These are phyloP conservation scores for Amblyraja radiata DNA, from an alignment of 2,797 vertebrate species.

Conservation along the genomic window DNA sequence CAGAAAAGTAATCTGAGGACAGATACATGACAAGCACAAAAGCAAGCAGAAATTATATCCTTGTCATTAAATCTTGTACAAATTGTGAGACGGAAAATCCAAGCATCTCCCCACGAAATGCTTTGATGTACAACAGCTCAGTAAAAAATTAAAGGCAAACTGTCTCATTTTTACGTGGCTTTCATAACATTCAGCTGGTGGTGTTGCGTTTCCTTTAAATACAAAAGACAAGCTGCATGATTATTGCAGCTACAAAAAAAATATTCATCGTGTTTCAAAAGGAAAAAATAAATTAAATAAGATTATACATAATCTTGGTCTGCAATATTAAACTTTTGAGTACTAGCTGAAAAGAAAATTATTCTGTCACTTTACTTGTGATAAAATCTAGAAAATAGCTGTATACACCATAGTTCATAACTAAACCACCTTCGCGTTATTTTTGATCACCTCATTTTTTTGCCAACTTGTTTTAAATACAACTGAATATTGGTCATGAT, in stretches of 20 bases:
- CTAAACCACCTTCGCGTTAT: neutral
- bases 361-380: neutral
- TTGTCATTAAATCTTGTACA: neutral
- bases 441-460: neutral
- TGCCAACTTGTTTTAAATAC: neutral
- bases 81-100: neutral
- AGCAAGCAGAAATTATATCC: neutral
- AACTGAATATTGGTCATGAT: neutral
- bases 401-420: neutral
- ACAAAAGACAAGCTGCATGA: neutral
- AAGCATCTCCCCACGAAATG: too few relatives aligned
- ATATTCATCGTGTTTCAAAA: too few relatives aligned
- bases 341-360: neutral
- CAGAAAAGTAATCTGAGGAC: neutral
- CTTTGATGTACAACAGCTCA: neutral
- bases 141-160: neutral
- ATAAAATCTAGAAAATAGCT: neutral
- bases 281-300: neutral
- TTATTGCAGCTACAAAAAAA: neutral
- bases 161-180: neutral
- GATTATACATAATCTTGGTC: neutral
- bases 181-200: neutral
- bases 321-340: neutral
- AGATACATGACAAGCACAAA: neutral
- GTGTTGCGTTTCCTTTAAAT: neutral